These are phyloP conservation scores for Acyrthosiphon pisum DNA, from an alignment of 1,140 invertebrate species.

Conservation along the genomic window DNA sequence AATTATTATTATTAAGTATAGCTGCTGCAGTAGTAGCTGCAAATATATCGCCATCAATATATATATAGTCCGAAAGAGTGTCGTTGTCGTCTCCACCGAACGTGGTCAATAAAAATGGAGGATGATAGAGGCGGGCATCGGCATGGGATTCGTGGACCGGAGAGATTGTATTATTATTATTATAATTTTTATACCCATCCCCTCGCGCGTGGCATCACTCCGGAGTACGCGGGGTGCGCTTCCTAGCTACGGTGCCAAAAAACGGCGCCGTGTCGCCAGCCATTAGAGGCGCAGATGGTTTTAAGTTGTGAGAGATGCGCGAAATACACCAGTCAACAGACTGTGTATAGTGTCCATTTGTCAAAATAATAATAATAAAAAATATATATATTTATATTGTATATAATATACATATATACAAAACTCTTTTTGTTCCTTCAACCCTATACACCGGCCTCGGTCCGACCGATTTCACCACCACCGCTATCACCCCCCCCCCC, in stretches of 20 bases:
- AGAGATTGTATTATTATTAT: not conserved
- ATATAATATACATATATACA: not conserved
- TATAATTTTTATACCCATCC: not conserved
- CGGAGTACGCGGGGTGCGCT: not conserved
- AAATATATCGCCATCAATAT: not conserved
- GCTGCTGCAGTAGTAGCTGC: not conserved
- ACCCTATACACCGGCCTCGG: not conserved
- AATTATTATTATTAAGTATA: not conserved
- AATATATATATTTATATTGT: conserved; percentile 7
- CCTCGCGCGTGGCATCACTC: not conserved
- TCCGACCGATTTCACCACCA: not conserved
- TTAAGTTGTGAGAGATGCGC: conserved; percentile 20
- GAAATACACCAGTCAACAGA: not conserved
- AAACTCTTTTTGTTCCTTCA: conserved; percentile 60
- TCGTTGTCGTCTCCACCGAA: no score
- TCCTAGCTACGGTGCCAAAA: conserved; percentile 21
- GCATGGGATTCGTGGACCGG: not conserved
- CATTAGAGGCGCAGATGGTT: conserved; percentile 42
- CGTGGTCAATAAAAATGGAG: not conserved
- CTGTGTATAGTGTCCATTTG: not conserved
- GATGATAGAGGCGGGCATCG: no score
- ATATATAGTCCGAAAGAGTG: not conserved
- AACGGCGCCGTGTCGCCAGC: conserved; percentile 11
- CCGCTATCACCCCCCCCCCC: no score
- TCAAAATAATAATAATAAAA: conserved; percentile 24